phyloP scores from a whole-genome alignment of 23 tunicate species.

The Halocynthia roretzi region DNA sequence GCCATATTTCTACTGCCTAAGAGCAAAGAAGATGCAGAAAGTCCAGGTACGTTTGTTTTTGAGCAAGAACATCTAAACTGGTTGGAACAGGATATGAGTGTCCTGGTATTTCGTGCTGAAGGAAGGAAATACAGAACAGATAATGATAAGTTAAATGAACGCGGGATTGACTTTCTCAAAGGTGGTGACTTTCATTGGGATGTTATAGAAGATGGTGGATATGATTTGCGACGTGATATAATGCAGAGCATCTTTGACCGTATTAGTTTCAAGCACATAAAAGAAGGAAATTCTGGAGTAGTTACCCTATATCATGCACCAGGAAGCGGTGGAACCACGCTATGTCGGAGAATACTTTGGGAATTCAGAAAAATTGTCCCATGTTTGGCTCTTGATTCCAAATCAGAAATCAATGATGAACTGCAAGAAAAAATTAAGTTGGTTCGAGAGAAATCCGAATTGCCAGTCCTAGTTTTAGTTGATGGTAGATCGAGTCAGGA shows the following conservation, averaged over 20 bases:
- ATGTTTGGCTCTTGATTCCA: constrained; percentile 30
- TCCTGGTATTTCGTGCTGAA: constrained; percentile 8
- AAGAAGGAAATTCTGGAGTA: constrained; percentile 13
- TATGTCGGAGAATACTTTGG: constrained; percentile 52
- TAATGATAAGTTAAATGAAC: constrained; percentile 6
- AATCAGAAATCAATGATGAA: constrained; percentile 4
- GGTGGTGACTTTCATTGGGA: constrained; percentile 51
- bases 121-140: not conserved
- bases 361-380: constrained; percentile 34
- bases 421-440: constrained; percentile 21
- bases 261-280: not conserved
- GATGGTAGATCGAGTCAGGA: constrained; percentile 41
- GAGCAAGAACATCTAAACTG: constrained; percentile 2
- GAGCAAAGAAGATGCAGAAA: constrained; percentile 6
- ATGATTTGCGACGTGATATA: constrained; percentile 30
- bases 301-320: constrained; percentile 40
- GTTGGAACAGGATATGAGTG: constrained; percentile 22
- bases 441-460: constrained; percentile 13
- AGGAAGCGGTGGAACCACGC: constrained; percentile 63
- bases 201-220: constrained; percentile 26
- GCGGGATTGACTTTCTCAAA: constrained; percentile 36
- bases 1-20: not conserved
- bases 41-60: not conserved
- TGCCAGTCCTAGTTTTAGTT: constrained; percentile 36
- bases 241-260: not conserved